Base-by-base conservation (phyloP, 1,140 invertebrate species). In the Drosophila equinoxialis region DNA sequence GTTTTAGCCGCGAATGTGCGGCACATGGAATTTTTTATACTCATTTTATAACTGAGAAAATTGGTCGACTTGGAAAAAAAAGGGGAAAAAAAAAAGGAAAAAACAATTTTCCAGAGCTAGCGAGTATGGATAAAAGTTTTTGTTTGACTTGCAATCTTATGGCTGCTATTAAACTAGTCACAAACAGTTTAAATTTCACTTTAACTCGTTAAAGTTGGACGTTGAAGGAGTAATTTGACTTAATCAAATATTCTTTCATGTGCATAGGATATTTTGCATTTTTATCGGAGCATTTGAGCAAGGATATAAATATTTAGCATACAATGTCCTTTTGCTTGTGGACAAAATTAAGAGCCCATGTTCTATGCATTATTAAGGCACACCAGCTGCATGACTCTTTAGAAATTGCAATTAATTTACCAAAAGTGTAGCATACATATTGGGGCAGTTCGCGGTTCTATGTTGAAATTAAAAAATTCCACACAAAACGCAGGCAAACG, bases 391-490 rank as follows among this genome's bases (percentile, higher is more conserved):
- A 14, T 13, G 41, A 42, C 8, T 37, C 26, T 77, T 59, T 76
- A 66, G 58, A 67, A 65, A 67, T 41, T 86, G 83, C 79, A 86
- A 87, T 86, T 79, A 89, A 89, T 86, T 87, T 82, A 39, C 41
- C 54, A 39, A 54, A 65, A 48, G 41, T 39, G 51, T 75, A 62
- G 70, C 69, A 65, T 68, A 74, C 70, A 62, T 70, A 75, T 66
- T 54, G 30, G 65, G 65, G 54, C 8, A 5, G 17, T 30, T 17
- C 30, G 26, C 65, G 33, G 51, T 17, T 39, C 14, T 14, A 51
- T 51, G 61, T 51, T 14, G 89, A 55, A 89, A 89, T 89, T 89
- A 89, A 89, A 89, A 89, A 89, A 89, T 90, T 84, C 85, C 84
- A 79, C 74, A 89, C 60, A 69, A 84, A 51, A 51, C 45, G 45